Percentiles rank a stretch among this genome's conserved stretches.
Conservation (phyloP, 35 echinoderm and acorn worm species). For the Anneissia japonica region DNA sequence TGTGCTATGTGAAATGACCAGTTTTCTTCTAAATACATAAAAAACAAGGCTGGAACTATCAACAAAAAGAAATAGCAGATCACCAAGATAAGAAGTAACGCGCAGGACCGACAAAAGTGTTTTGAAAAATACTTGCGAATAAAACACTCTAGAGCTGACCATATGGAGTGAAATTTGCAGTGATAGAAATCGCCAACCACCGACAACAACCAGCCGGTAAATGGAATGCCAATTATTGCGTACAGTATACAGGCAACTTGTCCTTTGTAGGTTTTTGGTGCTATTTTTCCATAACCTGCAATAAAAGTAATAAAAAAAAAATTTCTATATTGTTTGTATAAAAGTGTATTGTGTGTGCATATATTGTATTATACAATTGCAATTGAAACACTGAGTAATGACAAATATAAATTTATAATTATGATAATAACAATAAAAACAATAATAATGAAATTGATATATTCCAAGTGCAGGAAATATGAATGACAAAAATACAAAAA, state of each 20-base stretch:
- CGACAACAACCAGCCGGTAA: not conserved
- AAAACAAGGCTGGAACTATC: constrained; percentile 61
- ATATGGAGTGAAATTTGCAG: not conserved
- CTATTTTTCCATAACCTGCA: not conserved
- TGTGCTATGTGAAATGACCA: constrained; percentile 64
- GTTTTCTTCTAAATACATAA: constrained; percentile 53
- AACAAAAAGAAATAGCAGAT: not conserved
- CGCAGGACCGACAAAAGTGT: not conserved
- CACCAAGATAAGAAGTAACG: not conserved
- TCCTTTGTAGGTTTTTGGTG: not conserved
- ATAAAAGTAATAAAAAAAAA: not conserved
- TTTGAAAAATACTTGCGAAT: not conserved
- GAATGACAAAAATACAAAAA: no score
- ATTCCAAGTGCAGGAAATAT: no score
- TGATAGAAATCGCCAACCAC: not conserved
- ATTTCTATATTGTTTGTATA: not conserved
- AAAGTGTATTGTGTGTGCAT: no score
- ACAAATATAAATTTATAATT: no score
- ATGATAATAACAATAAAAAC: no score
- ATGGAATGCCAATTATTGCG: not conserved
- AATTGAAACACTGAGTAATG: no score
- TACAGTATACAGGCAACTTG: not conserved
- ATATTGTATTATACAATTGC: no score
- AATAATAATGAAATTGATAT: no score
- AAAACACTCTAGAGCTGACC: not conserved